phyloP scores from a whole-genome alignment of 2,888 invertebrate genomes.

The Apamea anceps region DNA sequence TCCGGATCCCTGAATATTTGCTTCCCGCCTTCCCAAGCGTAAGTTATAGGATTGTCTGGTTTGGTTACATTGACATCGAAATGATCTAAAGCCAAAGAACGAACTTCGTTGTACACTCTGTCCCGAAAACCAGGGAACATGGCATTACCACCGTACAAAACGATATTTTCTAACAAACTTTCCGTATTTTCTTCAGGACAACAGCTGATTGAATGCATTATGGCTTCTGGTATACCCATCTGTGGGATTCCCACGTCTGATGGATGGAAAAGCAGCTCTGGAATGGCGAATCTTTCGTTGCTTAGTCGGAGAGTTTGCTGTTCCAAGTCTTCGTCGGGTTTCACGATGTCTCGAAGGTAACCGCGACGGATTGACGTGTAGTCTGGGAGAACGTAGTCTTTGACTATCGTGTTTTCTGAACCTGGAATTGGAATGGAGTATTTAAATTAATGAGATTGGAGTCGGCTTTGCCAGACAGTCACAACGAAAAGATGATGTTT shows the following conservation, averaged over 20 bases:
- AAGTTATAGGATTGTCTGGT: conserved; percentile 93
- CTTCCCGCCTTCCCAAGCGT: conserved; percentile 97
- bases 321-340: conserved; percentile 87
- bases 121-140: conserved; percentile 96
- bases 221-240: conserved; percentile 98
- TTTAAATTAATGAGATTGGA: too few species aligned
- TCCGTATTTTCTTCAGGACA: conserved; percentile 94
- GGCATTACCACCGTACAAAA: conserved; percentile 95
- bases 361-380: conserved; percentile 97
- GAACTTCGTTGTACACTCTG: conserved; percentile 91
- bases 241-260: conserved; percentile 97
- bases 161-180: conserved; percentile 94
- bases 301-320: conserved; percentile 96
- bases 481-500: too few species aligned
- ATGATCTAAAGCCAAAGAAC: conserved; percentile 94
- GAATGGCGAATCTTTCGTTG: conserved; percentile 98
- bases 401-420: conserved; percentile 92
- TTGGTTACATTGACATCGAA: conserved; percentile 93
- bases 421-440: conserved; percentile 73
- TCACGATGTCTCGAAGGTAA: conserved; percentile 86
- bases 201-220: conserved; percentile 93
- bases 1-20: conserved; percentile 93
- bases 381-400: conserved; percentile 99
- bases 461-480: too few species aligned
- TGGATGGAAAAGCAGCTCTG: conserved; percentile 98